Base-by-base conservation (phyloP, 2,113 vertebrate genomes). In the Elephantulus edwardii region DNA sequence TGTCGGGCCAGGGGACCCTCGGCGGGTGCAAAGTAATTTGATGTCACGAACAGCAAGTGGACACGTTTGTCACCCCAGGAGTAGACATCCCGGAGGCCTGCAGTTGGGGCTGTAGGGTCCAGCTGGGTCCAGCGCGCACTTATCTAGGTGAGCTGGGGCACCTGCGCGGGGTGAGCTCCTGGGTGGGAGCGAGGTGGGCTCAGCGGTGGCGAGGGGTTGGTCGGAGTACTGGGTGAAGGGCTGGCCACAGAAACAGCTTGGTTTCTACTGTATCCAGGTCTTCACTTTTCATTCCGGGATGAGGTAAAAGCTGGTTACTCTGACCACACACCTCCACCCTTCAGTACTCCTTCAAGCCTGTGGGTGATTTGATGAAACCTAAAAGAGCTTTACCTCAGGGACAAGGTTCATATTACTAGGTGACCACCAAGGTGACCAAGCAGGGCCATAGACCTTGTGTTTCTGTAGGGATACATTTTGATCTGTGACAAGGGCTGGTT, bases 1-100 rank as follows among this genome's bases (percentile, higher is more conserved):
- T 95, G 97, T 96, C 42, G 38, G 96, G 94, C 90, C 88, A 70
- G 90, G 94, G 96, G 93, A 93, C 94, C 95, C 94, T 94, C 60
- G 94, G 91, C 95, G 50, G 17, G 84, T 19, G 50, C 28, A 83
- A 90, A 76, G 13, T 94, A 96, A 91, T 83, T 96, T 94, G 68
- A 79, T 96, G 91, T 95, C 93, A 91, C 83, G 42, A 54, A 97
- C 94, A 96, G 83, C 95, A 90, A 48, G 64, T 86, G 72, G 52
- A 90, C 94, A 96, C 71, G 1, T 89, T 96, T 96, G 96, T 96
- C 77, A 38, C 74, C 79, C 83, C 44, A 87, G 72, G 93, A 42
- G 83, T 33, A 96, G 92, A 85, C 16, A 62, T 94, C 50, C 81
- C 30, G 40, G 5, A 13, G 46, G 54, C 60, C 76, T 79, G 38